Evolutionary conservation across 2,888 invertebrate genomes (phyloP), one percentile per base, ranked within the genome.

Genomic region (Rhimphoctona megacephalus): DNA sequence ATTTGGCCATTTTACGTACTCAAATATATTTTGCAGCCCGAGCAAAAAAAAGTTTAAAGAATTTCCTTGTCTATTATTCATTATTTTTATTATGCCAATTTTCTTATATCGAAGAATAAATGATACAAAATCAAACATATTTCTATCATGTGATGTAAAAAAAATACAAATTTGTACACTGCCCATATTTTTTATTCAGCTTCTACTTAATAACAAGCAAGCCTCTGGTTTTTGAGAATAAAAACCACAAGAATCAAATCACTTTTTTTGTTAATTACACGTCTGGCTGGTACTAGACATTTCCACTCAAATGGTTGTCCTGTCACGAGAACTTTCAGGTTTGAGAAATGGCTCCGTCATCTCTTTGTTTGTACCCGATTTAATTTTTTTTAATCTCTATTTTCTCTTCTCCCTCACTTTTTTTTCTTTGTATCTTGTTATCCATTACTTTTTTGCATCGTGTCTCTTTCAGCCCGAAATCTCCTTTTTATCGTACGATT

Each of bases 381-480:
- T 22, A 36, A 57, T 11, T 61, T 57, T 30, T 66, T 80, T 78
- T 54, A 25, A 25, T 30, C 17, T 61, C 6, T 7, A 61, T 30
- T 17, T 61, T 30, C 25, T 25, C 72, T 74, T 80, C 82, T 81
- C 64, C 70, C 39, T 54, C 57, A 43, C 70, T 61, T 54, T 52
- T 46, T 49, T 64, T 8, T 57, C 66, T 39, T 30, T 30, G 14
- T 49, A 70, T 82, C 46, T 69, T 25, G 46, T 57, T 81, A 52
- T 52, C 43, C 54, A 39, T 69, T 43, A 22, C 11, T 54, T 8
- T 80, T 84, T 84, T 69, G n/a, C 22, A 73, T 39, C 33, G 66
- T 66, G 54, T 76, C 85, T 87, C 87, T 82, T 84, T 83, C 78
- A 84, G 83, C 81, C 69, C 81, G 83, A 86, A 81, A 84, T 74